Evolutionary conservation across 1,140 invertebrate genomes (phyloP).

Genomic region (Campoletis sonorensis): DNA sequence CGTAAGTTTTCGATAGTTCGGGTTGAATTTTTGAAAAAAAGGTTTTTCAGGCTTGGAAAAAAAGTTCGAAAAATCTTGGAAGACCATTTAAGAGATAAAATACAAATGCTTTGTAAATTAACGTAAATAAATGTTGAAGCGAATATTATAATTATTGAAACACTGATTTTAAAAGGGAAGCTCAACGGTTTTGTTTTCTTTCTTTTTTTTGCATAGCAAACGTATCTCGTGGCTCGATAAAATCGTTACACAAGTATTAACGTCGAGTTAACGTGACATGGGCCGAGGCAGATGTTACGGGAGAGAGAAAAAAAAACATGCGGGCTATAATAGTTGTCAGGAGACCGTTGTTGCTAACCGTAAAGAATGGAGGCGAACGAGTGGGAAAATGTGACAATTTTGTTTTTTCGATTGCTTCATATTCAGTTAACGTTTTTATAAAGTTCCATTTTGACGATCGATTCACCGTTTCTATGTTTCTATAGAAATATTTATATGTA

Average conservation of each 20-base stretch:
- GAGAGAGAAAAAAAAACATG: neutral
- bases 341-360: neutral
- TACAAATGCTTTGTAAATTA: neutral
- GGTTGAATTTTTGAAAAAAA: no score
- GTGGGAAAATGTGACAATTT: neutral
- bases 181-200: no score
- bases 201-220: neutral
- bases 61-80: no score
- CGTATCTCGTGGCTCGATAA: neutral
- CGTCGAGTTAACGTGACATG: neutral
- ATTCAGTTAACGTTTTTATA: neutral
- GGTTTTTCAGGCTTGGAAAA: no score
- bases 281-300: neutral
- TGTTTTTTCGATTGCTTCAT: neutral
- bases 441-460: neutral
- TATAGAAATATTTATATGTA: no score
- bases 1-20: no score
- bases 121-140: neutral
- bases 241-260: neutral
- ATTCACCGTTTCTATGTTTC: neutral
- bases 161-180: neutral
- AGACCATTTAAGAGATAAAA: neutral
- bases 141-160: neutral
- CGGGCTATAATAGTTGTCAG: neutral
- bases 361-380: neutral